phyloP scores from a whole-genome alignment of 2,888 invertebrate genomes.

The Athrips mouffetella region DNA sequence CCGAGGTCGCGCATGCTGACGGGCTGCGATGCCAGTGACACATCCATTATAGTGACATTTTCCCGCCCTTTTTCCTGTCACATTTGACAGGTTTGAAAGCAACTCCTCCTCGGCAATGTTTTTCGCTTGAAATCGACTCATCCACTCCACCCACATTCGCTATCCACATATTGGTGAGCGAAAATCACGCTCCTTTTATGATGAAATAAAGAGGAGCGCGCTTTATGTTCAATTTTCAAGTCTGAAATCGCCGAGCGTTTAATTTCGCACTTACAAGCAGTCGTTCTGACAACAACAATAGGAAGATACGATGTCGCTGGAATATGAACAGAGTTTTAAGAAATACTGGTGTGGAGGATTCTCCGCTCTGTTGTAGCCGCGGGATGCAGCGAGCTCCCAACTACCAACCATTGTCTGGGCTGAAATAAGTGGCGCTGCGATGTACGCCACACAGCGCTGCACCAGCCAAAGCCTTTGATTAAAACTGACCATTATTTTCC shows the following conservation, averaged over 20 bases:
- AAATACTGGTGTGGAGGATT: conserved; percentile 25
- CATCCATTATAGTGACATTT: conserved; percentile 76
- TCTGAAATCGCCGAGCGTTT: conserved; percentile 25
- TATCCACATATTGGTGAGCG: conserved; percentile 36
- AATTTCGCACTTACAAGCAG: conserved; percentile 27
- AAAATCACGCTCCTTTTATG: conserved; percentile 19
- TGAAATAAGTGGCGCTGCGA: conserved; percentile 19
- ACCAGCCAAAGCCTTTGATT: conserved; percentile 17
- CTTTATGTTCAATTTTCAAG: conserved; percentile 20
- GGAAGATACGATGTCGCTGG: conserved; percentile 26
- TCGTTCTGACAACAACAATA: conserved; percentile 27
- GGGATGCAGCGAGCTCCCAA: background rate
- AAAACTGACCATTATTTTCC: conserved; percentile 22
- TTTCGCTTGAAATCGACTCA: conserved; percentile 47
- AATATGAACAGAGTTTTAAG: conserved; percentile 31
- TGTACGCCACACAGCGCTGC: conserved; percentile 12
- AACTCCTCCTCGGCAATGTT: conserved; percentile 69
- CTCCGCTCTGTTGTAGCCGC: conserved; percentile 13
- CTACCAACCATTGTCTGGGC: conserved; percentile 28
- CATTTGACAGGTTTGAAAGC: conserved; percentile 75
- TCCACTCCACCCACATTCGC: conserved; percentile 41
- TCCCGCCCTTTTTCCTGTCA: conserved; percentile 76
- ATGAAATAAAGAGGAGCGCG: conserved; percentile 16
- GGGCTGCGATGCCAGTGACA: conserved; percentile 71
- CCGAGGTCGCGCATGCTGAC: conserved; percentile 56